Conservation (phyloP, 2,797 vertebrate genomes). For the Galago senegalensis region DNA sequence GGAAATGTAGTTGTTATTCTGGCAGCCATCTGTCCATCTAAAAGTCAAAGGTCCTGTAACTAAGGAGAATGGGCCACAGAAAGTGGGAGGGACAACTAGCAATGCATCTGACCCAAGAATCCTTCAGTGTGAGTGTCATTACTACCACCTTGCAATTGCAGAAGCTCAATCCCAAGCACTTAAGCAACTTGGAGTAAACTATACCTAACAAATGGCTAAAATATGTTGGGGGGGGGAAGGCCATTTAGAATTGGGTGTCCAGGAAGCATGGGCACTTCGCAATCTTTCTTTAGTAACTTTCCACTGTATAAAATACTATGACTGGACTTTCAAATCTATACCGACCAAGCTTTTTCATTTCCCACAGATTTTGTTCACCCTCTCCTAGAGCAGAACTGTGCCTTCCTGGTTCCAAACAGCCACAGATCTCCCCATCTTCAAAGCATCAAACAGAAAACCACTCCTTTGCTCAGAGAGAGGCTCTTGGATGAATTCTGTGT, state of each 20-base stretch:
- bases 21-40: not conserved
- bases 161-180: not conserved
- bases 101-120: not conserved
- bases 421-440: not conserved
- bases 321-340: not conserved
- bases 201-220: constrained; percentile 12
- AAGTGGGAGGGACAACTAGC: not conserved
- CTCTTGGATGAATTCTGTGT: not conserved
- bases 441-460: not conserved
- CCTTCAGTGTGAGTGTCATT: not conserved
- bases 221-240: accelerated
- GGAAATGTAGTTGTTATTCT: not conserved
- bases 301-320: not conserved
- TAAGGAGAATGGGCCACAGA: not conserved
- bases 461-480: not conserved
- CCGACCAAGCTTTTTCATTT: not conserved
- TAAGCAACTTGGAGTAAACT: not conserved
- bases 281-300: not conserved
- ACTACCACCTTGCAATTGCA: not conserved
- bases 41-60: not conserved
- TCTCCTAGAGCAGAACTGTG: not conserved
- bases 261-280: not conserved
- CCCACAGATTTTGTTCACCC: not conserved
- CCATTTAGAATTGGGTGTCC: not conserved
- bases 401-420: not conserved